Evolutionary conservation across 2,113 vertebrate species (phyloP).

Genomic region (Apodemus speciosus): DNA sequence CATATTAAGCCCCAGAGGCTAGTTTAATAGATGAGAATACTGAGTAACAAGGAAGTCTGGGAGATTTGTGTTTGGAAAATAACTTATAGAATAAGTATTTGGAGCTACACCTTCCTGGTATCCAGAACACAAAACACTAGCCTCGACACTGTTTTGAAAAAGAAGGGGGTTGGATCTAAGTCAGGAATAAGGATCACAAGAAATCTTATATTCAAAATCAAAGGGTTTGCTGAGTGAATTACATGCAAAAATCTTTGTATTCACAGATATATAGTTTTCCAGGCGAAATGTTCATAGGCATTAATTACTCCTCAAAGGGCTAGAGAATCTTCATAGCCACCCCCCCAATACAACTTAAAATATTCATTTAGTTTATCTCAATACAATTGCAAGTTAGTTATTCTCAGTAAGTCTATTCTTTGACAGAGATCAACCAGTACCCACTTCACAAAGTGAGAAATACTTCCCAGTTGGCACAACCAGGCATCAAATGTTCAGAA

Average conservation of each 20-base stretch:
- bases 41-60: background rate
- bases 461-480: background rate
- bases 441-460: background rate
- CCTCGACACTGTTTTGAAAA: background rate
- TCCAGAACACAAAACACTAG: background rate
- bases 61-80: background rate
- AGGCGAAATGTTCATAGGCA: background rate
- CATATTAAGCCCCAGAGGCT: background rate
- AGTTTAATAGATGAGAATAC: background rate
- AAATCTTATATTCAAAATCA: background rate
- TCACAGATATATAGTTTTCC: background rate
- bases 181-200: slow-evolving; percentile 4
- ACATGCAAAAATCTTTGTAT: background rate
- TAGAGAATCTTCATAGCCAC: background rate
- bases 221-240: background rate
- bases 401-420: background rate
- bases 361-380: background rate
- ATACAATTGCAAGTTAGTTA: background rate
- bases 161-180: background rate
- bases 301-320: background rate
- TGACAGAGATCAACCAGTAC: too few relatives aligned
- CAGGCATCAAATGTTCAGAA: background rate
- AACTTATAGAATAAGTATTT: background rate
- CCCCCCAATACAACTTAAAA: background rate
- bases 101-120: background rate